phyloP scores from a whole-genome alignment of 2,797 vertebrate genomes.

The Sorex maritimensis region DNA sequence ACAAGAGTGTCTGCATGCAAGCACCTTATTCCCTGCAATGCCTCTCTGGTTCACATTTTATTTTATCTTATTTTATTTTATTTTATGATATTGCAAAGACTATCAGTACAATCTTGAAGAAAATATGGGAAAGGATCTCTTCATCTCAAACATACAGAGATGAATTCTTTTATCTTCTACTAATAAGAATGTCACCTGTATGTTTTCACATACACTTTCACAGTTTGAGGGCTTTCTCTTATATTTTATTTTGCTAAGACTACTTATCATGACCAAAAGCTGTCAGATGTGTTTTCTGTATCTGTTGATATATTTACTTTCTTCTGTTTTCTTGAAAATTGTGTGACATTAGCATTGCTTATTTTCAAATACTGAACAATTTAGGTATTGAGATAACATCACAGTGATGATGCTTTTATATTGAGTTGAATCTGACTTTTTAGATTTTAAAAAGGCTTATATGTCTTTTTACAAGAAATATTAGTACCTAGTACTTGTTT shows the following conservation, averaged over 20 bases:
- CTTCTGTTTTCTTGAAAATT: not conserved
- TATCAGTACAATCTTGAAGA: not conserved
- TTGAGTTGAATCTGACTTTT: not conserved
- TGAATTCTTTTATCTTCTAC: not conserved
- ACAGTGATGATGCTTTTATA: not conserved
- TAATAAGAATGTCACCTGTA: not conserved
- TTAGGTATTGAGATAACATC: not conserved
- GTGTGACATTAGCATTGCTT: not conserved
- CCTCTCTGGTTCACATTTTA: too few relatives aligned
- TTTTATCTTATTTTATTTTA: not conserved
- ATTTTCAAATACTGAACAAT: conserved; percentile 36
- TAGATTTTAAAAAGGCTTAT: not conserved
- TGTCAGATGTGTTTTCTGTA: not conserved
- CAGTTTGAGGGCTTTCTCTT: not conserved
- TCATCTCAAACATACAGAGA: not conserved
- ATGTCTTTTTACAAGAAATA: not conserved
- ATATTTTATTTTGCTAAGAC: not conserved
- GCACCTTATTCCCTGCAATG: too few relatives aligned
- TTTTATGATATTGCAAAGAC: not conserved
- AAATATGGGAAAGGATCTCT: not conserved
- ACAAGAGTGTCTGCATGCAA: too few relatives aligned
- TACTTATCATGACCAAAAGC: not conserved
- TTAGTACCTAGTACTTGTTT: not conserved
- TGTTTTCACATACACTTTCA: not conserved
- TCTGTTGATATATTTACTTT: not conserved